Base-by-base conservation (phyloP, 2,888 invertebrate genomes). In the Gerosis bhagava region DNA sequence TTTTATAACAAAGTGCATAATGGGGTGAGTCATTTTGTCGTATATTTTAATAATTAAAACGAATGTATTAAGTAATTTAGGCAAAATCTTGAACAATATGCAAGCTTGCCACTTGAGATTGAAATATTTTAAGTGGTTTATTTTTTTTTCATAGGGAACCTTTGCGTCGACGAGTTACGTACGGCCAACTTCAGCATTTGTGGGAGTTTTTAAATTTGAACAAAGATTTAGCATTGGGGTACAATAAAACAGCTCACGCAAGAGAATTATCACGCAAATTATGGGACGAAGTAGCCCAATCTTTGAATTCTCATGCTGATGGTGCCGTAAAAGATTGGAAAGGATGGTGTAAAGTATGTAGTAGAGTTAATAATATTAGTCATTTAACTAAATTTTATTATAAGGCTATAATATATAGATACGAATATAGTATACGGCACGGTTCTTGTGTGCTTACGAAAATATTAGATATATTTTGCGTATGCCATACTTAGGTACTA, bases 301-400 rank as follows among this genome's bases (percentile, higher is more conserved):
- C 21, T 19, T 11, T 51, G 1, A 51, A 47, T 16, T 16, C 51
- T 3, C 31, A 35, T 12, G 34, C 35, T 6, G 43, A 44, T 17
- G 47, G 51, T 6, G 44, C 43, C 2, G 5, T 17, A 2, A 51
- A 51, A 39, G 29, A 43, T 40, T 43, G 40, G 43, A 40, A 22
- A 35, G 40, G 43, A 5, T 51, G 51, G 51, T 44, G 39, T n/a
- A 47, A 40, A 29, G 47, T 43, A 42, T 25, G 25, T 25, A 25
- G 10, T 2, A 25, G 2, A 2, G 4, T 25, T 25, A 25, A n/a
- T 8, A 25, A 25, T 8, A 25, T 2, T 25, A 25, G 6, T 19
- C 6, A 5, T 19, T 19, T n/a, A n/a, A n/a, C n/a, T n/a, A n/a
- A 19, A 19, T 19, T 3, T 3, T 5, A 19, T 19, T 19, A 19